Percentiles rank a stretch among this genome's conserved stretches.
phyloP scores from a whole-genome alignment of 2,888 invertebrate species.

The Apomyelois bistriatella region DNA sequence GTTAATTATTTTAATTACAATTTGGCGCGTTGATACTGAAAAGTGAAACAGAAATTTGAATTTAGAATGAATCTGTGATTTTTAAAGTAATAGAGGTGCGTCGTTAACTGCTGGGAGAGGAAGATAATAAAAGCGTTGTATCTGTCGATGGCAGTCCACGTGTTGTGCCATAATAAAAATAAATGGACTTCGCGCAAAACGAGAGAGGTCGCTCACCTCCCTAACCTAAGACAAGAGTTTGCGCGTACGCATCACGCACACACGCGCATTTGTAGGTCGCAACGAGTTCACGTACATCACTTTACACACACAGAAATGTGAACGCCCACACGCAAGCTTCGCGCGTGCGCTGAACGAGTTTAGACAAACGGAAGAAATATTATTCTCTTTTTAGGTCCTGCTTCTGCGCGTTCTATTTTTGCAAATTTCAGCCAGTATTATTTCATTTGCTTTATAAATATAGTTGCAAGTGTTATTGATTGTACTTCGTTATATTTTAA shows the following conservation, averaged over 20 bases:
- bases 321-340: conserved; percentile 48
- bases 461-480: conserved; percentile 7
- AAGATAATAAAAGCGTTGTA: conserved; percentile 65
- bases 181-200: conserved; percentile 71
- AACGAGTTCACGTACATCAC: conserved; percentile 32
- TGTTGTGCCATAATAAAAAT: conserved; percentile 75
- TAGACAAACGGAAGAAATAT: conserved; percentile 79
- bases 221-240: conserved; percentile 79
- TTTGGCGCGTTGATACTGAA: conserved; percentile 12
- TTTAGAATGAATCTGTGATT: background rate
- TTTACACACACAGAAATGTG: conserved; percentile 35
- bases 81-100: background rate
- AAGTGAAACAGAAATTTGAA: background rate
- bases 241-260: conserved; percentile 62
- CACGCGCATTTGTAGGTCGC: conserved; percentile 48
- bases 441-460: conserved; percentile 1
- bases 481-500: background rate
- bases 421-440: conserved; percentile 22
- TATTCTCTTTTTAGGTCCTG: conserved; percentile 73
- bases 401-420: conserved; percentile 53
- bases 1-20: conserved; percentile 20
- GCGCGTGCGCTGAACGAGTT: conserved; percentile 76
- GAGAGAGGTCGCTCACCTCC: conserved; percentile 77
- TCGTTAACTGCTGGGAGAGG: conserved; percentile 45
- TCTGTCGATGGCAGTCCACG: conserved; percentile 58